Conservation (phyloP, 2,888 invertebrate genomes). For the Chloromyia formosa region DNA sequence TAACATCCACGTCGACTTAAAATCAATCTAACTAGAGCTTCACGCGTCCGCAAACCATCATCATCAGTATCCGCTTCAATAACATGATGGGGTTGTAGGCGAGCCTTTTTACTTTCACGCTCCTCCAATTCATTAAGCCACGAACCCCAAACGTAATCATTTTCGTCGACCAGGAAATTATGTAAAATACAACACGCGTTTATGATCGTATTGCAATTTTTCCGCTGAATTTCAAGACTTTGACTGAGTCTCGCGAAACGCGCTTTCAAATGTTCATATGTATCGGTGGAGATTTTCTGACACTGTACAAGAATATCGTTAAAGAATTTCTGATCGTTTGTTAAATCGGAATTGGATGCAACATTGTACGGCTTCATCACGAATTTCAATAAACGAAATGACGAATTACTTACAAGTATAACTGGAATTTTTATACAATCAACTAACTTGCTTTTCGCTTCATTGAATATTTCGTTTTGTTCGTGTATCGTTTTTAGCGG, state of each 20-base stretch:
- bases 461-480: not conserved
- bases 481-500: slow-evolving; percentile 34
- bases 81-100: not conserved
- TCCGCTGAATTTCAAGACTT: slow-evolving; percentile 44
- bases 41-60: too few relatives aligned
- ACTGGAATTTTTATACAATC: slow-evolving; percentile 44
- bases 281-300: slow-evolving; percentile 42
- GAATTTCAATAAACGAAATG: slow-evolving; percentile 30
- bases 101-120: not conserved
- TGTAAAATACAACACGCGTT: slow-evolving; percentile 45
- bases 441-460: slow-evolving; percentile 35
- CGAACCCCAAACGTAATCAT: not conserved
- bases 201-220: slow-evolving; percentile 32
- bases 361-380: slow-evolving; percentile 48
- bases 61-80: too few relatives aligned
- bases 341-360: not conserved
- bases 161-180: slow-evolving; percentile 29
- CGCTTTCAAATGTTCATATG: slow-evolving; percentile 47
- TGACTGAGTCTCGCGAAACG: slow-evolving; percentile 48
- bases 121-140: slow-evolving; percentile 7
- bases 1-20: too few relatives aligned
- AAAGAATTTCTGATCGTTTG: slow-evolving; percentile 29
- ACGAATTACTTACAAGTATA: slow-evolving; percentile 45
- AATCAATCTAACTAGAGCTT: too few relatives aligned
- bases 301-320: slow-evolving; percentile 34